These are phyloP conservation scores for Rugalucina vietnamica DNA, from an alignment of 2,888 invertebrate species.

Conservation along the genomic window DNA sequence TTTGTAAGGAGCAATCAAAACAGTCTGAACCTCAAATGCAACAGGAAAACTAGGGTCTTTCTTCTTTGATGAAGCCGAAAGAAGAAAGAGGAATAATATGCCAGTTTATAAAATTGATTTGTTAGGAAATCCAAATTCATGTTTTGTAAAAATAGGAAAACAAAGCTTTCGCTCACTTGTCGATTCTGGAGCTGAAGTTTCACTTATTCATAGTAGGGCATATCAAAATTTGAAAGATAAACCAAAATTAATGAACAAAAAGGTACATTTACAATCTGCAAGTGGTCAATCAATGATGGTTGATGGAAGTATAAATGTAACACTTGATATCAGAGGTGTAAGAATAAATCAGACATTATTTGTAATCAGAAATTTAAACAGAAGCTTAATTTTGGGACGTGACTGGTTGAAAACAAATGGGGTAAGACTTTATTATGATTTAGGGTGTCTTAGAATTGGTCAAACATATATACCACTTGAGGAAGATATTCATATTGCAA, in stretches of 20 bases:
- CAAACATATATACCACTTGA: slow-evolving; percentile 28
- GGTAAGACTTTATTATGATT: slow-evolving; percentile 37
- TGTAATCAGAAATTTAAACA: slow-evolving; percentile 14
- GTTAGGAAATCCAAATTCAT: slow-evolving; percentile 28
- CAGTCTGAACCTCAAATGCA: not conserved
- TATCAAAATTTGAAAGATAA: slow-evolving; percentile 23
- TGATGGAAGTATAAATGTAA: slow-evolving; percentile 16
- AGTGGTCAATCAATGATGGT: slow-evolving; percentile 8
- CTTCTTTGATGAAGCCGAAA: not conserved
- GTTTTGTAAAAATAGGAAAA: slow-evolving; percentile 17
- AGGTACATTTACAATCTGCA: slow-evolving; percentile 30
- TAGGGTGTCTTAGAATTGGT: slow-evolving; percentile 28
- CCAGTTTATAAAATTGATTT: not conserved
- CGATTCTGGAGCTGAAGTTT: slow-evolving; percentile 35
- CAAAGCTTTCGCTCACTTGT: slow-evolving; percentile 15
- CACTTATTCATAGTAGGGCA: slow-evolving; percentile 34
- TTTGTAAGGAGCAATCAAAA: not conserved
- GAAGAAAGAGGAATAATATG: not conserved
- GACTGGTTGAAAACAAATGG: slow-evolving; percentile 25
- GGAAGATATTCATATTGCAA: slow-evolving; percentile 47
- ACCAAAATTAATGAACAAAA: slow-evolving; percentile 13
- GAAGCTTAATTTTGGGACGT: slow-evolving; percentile 14
- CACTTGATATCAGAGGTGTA: slow-evolving; percentile 19
- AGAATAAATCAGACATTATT: slow-evolving; percentile 20
- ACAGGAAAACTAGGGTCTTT: not conserved